These are phyloP conservation scores for Ispidina lecontei DNA, from an alignment of 2,797 vertebrate genomes.

Conservation along the genomic window DNA sequence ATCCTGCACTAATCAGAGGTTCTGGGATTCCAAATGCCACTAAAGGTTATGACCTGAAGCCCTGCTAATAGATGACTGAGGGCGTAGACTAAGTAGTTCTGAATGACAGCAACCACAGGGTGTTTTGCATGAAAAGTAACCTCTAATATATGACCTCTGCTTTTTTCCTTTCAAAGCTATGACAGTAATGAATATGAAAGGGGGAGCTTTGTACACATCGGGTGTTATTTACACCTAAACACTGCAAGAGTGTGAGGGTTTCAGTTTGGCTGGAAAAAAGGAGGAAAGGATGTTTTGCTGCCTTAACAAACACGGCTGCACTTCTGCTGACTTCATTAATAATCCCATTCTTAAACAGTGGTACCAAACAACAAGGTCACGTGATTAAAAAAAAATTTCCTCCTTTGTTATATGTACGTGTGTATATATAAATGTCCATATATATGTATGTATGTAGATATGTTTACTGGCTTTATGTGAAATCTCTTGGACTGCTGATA, in stretches of 20 bases:
- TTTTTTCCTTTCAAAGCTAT: constrained; percentile 86
- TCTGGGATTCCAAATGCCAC: constrained; percentile 91
- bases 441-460: neutral
- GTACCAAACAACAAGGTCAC: neutral
- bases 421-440: neutral
- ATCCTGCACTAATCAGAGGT: constrained; percentile 94
- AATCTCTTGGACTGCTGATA: neutral
- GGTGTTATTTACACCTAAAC: constrained; percentile 89
- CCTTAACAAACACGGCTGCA: constrained; percentile 4
- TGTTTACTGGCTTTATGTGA: neutral
- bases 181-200: constrained; percentile 93
- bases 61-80: constrained; percentile 87
- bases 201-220: constrained; percentile 84
- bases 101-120: constrained; percentile 91
- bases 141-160: constrained; percentile 92
- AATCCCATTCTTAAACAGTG: neutral
- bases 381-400: neutral
- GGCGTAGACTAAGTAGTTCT: constrained; percentile 73
- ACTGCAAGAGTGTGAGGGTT: constrained; percentile 54
- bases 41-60: constrained; percentile 92
- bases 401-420: neutral
- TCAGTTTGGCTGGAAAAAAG: neutral
- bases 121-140: constrained; percentile 91
- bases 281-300: neutral
- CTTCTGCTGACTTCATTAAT: constrained; percentile 10